These are phyloP conservation scores for Bettongia penicillata DNA, from an alignment of 2,113 vertebrate genomes.

Conservation along the genomic window DNA sequence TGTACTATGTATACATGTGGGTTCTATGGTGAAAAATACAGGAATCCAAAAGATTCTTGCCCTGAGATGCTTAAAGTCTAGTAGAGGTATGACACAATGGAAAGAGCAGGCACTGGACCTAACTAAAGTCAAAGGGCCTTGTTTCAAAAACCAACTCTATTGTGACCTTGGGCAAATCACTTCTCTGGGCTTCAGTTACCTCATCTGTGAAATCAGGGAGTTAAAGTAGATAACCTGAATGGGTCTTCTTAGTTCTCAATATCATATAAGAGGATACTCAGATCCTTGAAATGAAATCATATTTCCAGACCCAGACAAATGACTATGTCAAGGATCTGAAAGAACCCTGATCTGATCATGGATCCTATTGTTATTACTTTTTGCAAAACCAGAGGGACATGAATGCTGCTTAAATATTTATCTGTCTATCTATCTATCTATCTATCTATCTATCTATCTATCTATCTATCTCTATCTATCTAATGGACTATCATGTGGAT, in stretches of 20 bases:
- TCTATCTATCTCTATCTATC: neutral
- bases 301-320: neutral
- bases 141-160: neutral
- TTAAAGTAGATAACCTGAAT: neutral
- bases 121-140: neutral
- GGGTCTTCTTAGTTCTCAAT: neutral
- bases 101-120: neutral
- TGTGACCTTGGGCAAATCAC: neutral
- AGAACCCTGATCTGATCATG: neutral
- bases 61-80: neutral
- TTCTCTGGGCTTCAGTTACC: neutral
- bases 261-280: neutral
- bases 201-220: neutral
- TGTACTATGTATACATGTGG: neutral
- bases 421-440: neutral
- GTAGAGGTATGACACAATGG: neutral
- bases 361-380: neutral
- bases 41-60: neutral
- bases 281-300: neutral
- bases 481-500: neutral
- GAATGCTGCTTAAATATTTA: neutral
- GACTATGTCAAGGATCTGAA: neutral
- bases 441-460: too few relatives aligned
- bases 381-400: neutral
- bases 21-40: neutral